Conservation (phyloP, 1,140 invertebrate species). For the Oncopodura yosiiana region DNA sequence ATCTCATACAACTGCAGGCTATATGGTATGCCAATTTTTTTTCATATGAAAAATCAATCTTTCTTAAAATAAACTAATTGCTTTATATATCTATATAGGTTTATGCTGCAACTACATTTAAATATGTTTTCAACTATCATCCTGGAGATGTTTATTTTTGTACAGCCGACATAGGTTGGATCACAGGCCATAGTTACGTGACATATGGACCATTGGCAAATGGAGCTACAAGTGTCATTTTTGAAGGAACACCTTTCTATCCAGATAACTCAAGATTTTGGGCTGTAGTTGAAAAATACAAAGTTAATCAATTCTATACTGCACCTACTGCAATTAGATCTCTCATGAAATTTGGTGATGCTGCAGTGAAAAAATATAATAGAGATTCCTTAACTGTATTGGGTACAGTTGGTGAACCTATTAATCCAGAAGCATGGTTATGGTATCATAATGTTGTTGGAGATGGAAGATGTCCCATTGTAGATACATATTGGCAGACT, state of each 20-base stretch:
- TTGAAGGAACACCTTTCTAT: slow-evolving; percentile 90
- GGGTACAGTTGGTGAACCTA: slow-evolving; percentile 92
- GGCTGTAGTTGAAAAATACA: slow-evolving; percentile 85
- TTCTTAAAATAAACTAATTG: neutral
- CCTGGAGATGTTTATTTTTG: slow-evolving; percentile 87
- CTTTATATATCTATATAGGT: slow-evolving; percentile 1
- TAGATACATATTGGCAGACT: slow-evolving; percentile 99
- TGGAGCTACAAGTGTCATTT: slow-evolving; percentile 84
- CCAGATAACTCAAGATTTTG: slow-evolving; percentile 84
- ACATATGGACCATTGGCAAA: slow-evolving; percentile 90
- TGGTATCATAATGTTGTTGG: slow-evolving; percentile 92
- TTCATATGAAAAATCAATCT: slow-evolving; percentile 54
- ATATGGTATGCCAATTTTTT: too few species aligned
- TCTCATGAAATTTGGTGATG: slow-evolving; percentile 86
- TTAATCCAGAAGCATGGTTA: slow-evolving; percentile 95
- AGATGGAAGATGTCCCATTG: slow-evolving; percentile 70
- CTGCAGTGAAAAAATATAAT: slow-evolving; percentile 58
- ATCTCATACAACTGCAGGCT: slow-evolving; percentile 85
- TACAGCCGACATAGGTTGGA: slow-evolving; percentile 99
- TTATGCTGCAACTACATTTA: slow-evolving; percentile 66
- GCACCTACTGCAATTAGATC: slow-evolving; percentile 94
- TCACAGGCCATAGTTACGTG: slow-evolving; percentile 85
- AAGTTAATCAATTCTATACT: slow-evolving; percentile 94
- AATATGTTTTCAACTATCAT: slow-evolving; percentile 91
- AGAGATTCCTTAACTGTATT: slow-evolving; percentile 63